These are phyloP conservation scores for Cephus cinctus DNA, from an alignment of 1,140 invertebrate species.

Conservation along the genomic window DNA sequence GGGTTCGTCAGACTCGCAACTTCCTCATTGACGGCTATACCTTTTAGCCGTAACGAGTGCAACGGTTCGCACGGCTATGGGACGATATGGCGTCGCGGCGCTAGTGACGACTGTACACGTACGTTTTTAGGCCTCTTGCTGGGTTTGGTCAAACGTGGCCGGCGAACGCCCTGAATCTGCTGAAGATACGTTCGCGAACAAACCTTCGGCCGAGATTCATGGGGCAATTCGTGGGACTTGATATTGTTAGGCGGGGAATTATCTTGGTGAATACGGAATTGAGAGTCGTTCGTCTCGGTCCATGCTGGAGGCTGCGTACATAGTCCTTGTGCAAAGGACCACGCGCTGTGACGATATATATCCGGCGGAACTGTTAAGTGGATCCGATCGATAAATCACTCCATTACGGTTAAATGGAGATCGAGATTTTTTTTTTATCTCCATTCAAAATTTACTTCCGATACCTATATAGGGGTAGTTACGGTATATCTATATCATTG, in stretches of 20 bases:
- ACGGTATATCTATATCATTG: too few relatives aligned
- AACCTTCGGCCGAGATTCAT: conserved; percentile 43
- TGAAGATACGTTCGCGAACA: conserved; percentile 44
- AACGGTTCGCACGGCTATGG: too few relatives aligned
- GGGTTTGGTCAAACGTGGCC: conserved; percentile 37
- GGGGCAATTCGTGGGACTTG: conserved; percentile 45
- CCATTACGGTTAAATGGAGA: conserved; percentile 7
- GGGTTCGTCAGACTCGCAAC: too few relatives aligned
- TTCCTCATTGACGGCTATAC: too few relatives aligned
- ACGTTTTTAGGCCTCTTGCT: too few relatives aligned
- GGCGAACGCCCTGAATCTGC: conserved; percentile 44
- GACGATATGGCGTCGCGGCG: too few relatives aligned
- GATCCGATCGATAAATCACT: conserved; percentile 11
- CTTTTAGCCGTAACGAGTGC: too few relatives aligned
- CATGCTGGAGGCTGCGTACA: conserved; percentile 25
- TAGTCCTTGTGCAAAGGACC: conserved; percentile 7
- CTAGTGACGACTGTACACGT: too few relatives aligned
- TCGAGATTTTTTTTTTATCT: too few relatives aligned
- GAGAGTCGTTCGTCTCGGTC: conserved; percentile 31
- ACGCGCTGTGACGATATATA: too few relatives aligned
- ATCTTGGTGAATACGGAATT: conserved; percentile 34
- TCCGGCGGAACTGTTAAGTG: conserved; percentile 7
- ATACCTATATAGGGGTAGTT: too few relatives aligned
- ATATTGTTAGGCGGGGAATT: conserved; percentile 45
- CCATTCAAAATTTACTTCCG: too few relatives aligned